phyloP scores from a whole-genome alignment of 2,113 vertebrate genomes.

The Sterrhoptilus dennistouni region DNA sequence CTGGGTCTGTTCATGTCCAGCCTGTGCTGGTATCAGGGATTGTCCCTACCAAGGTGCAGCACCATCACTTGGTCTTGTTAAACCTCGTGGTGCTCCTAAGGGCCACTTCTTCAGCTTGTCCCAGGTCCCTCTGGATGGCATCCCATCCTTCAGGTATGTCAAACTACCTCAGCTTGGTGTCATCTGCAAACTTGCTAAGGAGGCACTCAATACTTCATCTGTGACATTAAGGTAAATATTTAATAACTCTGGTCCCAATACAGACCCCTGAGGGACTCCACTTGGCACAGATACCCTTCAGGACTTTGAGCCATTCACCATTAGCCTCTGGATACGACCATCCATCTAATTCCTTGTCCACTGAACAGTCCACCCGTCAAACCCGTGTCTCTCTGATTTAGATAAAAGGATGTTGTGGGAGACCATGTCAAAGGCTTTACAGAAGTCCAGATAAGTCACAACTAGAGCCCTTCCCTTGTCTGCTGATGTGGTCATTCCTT shows the following conservation, averaged over 20 bases:
- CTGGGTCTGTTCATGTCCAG: rapidly evolving
- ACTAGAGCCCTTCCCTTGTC: neutral
- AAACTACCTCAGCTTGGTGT: neutral
- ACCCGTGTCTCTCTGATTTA: neutral
- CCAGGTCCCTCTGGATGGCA: neutral
- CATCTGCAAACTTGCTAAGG: neutral
- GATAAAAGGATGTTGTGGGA: neutral
- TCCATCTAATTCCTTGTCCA: neutral
- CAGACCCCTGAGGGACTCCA: neutral
- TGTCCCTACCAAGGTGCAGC: rapidly evolving
- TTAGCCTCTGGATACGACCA: too few species aligned
- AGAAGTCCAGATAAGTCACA: neutral
- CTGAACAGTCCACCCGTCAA: neutral
- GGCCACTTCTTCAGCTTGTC: neutral
- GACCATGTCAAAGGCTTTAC: neutral
- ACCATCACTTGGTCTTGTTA: neutral
- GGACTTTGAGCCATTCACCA: neutral
- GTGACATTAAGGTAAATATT: neutral
- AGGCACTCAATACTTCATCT: neutral
- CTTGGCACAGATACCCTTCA: neutral
- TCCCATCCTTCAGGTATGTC: neutral
- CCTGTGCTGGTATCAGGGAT: rapidly evolving
- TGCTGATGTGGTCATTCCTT: neutral
- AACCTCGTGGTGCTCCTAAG: rapidly evolving
- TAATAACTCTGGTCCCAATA: neutral